A percentile compares a stretch with the other conserved stretches of the same genome.
Evolutionary conservation across 2,797 vertebrate genomes (phyloP).

Genomic region (Alca torda): DNA sequence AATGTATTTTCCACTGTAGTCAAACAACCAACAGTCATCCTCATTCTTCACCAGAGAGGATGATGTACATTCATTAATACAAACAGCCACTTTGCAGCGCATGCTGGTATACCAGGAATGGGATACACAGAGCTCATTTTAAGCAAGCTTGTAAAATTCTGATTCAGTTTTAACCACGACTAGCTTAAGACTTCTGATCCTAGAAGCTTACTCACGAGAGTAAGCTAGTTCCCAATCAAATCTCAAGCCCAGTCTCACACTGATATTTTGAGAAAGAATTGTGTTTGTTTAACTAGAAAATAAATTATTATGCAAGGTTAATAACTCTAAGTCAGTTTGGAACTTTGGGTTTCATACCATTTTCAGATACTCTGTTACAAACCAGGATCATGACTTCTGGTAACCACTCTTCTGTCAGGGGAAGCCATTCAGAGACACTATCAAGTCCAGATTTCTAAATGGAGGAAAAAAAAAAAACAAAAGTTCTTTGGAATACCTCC

Average conservation of each 20-base stretch:
- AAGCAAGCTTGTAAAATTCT: not conserved
- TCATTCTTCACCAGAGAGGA: not conserved
- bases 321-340: not conserved
- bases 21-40: not conserved
- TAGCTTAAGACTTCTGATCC: not conserved
- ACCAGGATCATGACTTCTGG: constrained; percentile 97
- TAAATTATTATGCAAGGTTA: not conserved
- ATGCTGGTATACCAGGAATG: not conserved
- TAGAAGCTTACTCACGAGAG: not conserved
- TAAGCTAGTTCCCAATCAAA: not conserved
- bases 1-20: not conserved
- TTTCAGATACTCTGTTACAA: constrained; percentile 90
- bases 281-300: not conserved
- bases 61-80: rapidly evolving
- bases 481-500: not conserved
- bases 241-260: not conserved
- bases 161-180: not conserved
- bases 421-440: constrained; percentile 86
- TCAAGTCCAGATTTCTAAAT: constrained; percentile 88
- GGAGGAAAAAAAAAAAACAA: not conserved
- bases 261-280: not conserved
- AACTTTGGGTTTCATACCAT: constrained; percentile 76
- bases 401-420: constrained; percentile 88
- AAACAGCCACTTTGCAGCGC: not conserved
- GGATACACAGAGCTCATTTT: not conserved